A percentile compares a stretch with the other conserved stretches of the same genome.
phyloP scores from a whole-genome alignment of 2,113 vertebrate species.

The Merops nubicus region DNA sequence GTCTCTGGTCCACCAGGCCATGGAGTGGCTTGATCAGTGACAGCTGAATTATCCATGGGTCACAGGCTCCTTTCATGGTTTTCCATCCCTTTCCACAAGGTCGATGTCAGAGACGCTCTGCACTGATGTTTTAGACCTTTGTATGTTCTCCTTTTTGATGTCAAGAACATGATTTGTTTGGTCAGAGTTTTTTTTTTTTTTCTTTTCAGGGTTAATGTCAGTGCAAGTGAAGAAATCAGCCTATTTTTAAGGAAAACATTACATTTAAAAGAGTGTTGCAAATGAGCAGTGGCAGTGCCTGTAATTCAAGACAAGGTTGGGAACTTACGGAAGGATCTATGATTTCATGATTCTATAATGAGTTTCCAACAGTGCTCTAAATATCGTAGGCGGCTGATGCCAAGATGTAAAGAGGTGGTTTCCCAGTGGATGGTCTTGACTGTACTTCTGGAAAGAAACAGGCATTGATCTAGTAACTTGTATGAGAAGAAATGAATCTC shows the following conservation, averaged over 20 bases:
- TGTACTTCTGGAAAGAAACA: not conserved
- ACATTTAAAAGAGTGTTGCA: not conserved
- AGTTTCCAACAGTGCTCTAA: not conserved
- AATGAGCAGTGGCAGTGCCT: not conserved
- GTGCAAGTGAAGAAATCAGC: not conserved
- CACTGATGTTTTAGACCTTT: not conserved
- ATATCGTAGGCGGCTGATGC: not conserved
- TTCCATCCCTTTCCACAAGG: not conserved
- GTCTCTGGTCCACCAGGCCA: not conserved
- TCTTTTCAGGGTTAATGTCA: not conserved
- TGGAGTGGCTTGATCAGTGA: not conserved
- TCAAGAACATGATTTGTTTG: not conserved
- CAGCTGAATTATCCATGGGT: not conserved
- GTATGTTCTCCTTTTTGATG: not conserved
- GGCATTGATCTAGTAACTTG: not conserved
- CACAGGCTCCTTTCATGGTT: not conserved
- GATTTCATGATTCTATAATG: too few species aligned
- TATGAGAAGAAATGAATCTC: not conserved
- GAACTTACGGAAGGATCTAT: not conserved
- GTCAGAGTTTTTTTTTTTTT: accelerated
- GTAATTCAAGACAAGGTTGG: not conserved
- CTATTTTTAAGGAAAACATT: not conserved
- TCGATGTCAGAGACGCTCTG: not conserved
- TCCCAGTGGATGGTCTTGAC: not conserved
- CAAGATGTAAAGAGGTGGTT: not conserved